Base-by-base conservation (phyloP, 2,888 invertebrate genomes). In the Hypercompe scribonia region DNA sequence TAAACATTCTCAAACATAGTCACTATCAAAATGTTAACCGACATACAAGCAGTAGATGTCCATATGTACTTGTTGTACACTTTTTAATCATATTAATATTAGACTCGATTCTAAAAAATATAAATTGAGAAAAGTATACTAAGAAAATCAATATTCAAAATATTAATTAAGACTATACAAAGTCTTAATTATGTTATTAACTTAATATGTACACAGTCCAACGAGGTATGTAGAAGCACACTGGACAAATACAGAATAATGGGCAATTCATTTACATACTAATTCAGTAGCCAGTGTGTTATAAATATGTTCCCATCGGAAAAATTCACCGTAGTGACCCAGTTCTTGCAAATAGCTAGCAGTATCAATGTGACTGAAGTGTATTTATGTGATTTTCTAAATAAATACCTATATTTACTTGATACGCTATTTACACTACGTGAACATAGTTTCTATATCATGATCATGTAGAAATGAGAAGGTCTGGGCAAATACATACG, bases 221-320 rank as follows among this genome's bases (percentile, higher is more conserved):
- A 39, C 31, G 69, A 77, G 73, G 77, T 74, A 81, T 73, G 75
- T 80, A 33, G 70, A 71, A 54, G 64, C 71, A 79, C 71, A 71
- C 70, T 81, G 81, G 81, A 75, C 81, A 83, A 77, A 74, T 77
- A 71, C n/a, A 75, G 77, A 77, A 79, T 82, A 80, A 82, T 81
- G 79, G 78, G 66, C 79, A 83, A 87, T 87, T 87, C 82, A 87
- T 88, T 84, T 88, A 79, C 82, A 88, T 88, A 86, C 86, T 86
- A 88, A 88, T 88, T 81, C 71, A 65, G 72, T 78, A 64, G 76
- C 75, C 74, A 50, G 70, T 71, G 71, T 73, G 75, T 80, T 72
- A 80, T 72, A 73, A 81, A 77, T 83, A 81, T 81, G 81, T 81
- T 78, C 77, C 76, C 77, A 79, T 83, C 76, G 81, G 79, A 74